Evolutionary conservation across 2,113 vertebrate species (phyloP), one percentile per base, ranked within the genome.

Genomic region (Bos indicus): DNA sequence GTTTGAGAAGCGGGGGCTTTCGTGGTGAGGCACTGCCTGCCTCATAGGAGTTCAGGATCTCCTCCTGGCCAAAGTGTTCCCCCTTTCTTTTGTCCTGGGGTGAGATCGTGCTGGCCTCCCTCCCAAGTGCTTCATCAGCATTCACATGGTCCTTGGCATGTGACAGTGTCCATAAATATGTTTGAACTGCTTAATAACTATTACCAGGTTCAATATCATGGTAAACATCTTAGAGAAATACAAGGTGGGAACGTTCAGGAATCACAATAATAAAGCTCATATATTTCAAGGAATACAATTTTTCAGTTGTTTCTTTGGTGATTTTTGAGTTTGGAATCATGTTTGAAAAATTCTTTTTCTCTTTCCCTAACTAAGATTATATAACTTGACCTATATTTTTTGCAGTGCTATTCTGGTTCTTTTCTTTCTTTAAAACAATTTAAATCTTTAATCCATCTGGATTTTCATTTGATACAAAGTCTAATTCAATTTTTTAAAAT

Each of bases 401-500:
- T 82, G 2, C 67, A 48, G 9, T 43, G 71, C 16, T 87, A 36
- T 60, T 88, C 30, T 51, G 51, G n/a, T 40, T 86, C 30, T 60
- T 54, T 90, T 80, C 43, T 57, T 33, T 77, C 21, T 60, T 82
- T 9, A 62, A 52, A 59, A 57, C 78, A 71, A 5, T 71, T n/a
- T 62, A 62, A 54, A 90, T 74, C 28, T 88, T 94, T 62, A 90
- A 82, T 74, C 60, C 52, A 87, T 40, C 71, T 77, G 94, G 80
- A 84, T 95, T 90, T 93, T 90, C 40, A 95, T 60, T 52, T 95
- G 51, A 30, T 90, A 71, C 2, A 14, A 92, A 89, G 40, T 46
- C 43, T 93, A 48, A 71, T 30, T 87, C 78, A 14, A 28, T 48
- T 74, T 52, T 89, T 62, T 0, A 6, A 62, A 92, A 62, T 78